These are phyloP conservation scores for Glaucopsyche alexis DNA, from an alignment of 2,888 invertebrate species.

Conservation along the genomic window DNA sequence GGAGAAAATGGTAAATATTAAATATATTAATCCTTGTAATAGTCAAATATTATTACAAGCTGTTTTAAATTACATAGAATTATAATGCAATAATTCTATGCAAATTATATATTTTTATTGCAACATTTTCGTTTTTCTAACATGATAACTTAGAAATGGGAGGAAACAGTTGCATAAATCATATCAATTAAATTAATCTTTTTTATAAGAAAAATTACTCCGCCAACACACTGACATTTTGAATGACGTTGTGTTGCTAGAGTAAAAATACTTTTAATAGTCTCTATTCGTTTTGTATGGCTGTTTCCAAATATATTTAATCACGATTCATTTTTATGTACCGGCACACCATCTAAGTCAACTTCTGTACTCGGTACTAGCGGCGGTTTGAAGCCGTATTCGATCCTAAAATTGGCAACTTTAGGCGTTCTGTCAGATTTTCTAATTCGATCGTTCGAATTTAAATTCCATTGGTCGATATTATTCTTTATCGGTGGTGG, in stretches of 20 bases:
- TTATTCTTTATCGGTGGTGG: constrained; percentile 67
- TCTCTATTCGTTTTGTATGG: no score
- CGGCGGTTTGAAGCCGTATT: constrained; percentile 91
- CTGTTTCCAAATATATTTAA: not conserved
- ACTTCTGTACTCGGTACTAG: constrained; percentile 89
- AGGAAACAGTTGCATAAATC: not conserved
- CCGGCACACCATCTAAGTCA: constrained; percentile 85
- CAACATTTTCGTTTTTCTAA: not conserved
- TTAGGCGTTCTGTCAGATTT: constrained; percentile 79
- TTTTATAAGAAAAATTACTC: not conserved
- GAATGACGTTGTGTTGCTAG: no score
- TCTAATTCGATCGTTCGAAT: constrained; percentile 70
- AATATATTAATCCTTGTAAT: not conserved
- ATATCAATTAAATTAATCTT: no score
- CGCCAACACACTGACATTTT: not conserved
- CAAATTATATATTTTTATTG: not conserved
- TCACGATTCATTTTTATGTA: constrained; percentile 56
- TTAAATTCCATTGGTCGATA: constrained; percentile 51
- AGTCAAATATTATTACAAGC: not conserved
- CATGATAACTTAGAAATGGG: not conserved
- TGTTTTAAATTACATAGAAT: not conserved
- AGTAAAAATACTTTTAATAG: no score
- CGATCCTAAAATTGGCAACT: constrained; percentile 81
- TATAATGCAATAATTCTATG: not conserved
- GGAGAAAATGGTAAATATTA: constrained; percentile 9